Evolutionary conservation across 2,797 vertebrate species (phyloP), one percentile per base, ranked within the genome.

Genomic region (Mormyrops attenuatus): DNA sequence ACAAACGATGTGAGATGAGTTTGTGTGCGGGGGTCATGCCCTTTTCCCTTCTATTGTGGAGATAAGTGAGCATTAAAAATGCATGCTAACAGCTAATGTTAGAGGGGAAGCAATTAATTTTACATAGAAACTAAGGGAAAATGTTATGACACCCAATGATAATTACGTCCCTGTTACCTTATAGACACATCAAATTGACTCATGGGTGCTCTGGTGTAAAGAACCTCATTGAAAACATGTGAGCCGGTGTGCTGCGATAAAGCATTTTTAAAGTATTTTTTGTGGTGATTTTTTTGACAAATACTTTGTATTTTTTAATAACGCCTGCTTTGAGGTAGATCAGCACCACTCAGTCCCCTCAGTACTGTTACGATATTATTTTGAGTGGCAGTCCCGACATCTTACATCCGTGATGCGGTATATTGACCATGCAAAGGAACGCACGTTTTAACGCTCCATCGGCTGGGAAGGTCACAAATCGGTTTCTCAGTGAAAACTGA

Each of bases 381-480:
- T 47, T 22, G 5, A 22, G 82, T 5, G 82, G 22, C 47, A 6
- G n/a, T 85, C n/a, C 82, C 52, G 20, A 52, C 44, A 49, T 6
- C 69, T 73, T 17, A 38, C 13, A 7, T 41, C 2, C 15, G 2
- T 38, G 30, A 73, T 3, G 57, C 57, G 2, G 1, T 38, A 13
- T 34, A 13, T 69, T 34, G 11, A 69, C 3, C 26, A 47, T 5
- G 80, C 38, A 85, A 26, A 50, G 82, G 22, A 85, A 26, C 47
- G 82, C 88, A 90, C 77, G 89, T 69, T 90, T 89, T 88, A 90
- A 90, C 89, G 73, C 49, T 84, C 77, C 34, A n/a, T 87, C 50
- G 50, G 84, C 89, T 34, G 17, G 17, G 57, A 89, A 80, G 89
- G 90, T 85, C 80, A 86, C 53, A 47, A 73, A 34, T 73, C 8